Evolutionary conservation across 2,113 vertebrate genomes (phyloP), one percentile per base, ranked within the genome.

Genomic region (Dinomys branickii): DNA sequence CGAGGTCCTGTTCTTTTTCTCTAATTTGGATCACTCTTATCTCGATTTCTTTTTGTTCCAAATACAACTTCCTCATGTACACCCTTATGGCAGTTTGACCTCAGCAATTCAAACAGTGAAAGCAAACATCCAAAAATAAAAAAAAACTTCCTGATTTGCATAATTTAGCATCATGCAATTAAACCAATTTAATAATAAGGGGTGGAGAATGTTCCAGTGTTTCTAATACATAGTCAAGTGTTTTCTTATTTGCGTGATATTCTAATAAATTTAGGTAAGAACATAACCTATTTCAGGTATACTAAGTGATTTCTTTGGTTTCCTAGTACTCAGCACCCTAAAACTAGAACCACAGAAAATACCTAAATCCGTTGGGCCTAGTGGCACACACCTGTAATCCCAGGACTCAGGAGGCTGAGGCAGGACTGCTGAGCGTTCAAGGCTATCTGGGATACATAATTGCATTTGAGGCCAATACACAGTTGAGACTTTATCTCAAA

Each of bases 21-120:
- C 96, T 97, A 9, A 95, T 94, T 97, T 7, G 81, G 94, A 95
- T 97, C 96, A 97, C 96, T 95, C 96, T 98, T 96, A 97, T 97
- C 61, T 87, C 84, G 95, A 90, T 94, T 97, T 97, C 92, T 97
- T 98, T 98, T 97, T 98, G 98, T 98, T 96, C 93, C 98, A 97
- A 98, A 97, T 91, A 97, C 71, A 96, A 89, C 95, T 97, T 97
- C 96, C 92, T 91, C 97, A 94, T 97, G 98, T 94, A 96, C 97
- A 33, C 98, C 97, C 95, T 96, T 97, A 95, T n/a, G 61, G 94
- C 28, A 93, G 58, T 97, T 96, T 98, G 97, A 98, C 96, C 97
- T 98, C 98, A 91, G 14, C 81, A 38, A 61, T 90, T 65, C 67
- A 47, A 84, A 78, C 30, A 91, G 56, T 91, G 33, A 69, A 94